These are phyloP conservation scores for Euura saliciscinereae DNA, from an alignment of 1,140 invertebrate genomes.

Conservation along the genomic window DNA sequence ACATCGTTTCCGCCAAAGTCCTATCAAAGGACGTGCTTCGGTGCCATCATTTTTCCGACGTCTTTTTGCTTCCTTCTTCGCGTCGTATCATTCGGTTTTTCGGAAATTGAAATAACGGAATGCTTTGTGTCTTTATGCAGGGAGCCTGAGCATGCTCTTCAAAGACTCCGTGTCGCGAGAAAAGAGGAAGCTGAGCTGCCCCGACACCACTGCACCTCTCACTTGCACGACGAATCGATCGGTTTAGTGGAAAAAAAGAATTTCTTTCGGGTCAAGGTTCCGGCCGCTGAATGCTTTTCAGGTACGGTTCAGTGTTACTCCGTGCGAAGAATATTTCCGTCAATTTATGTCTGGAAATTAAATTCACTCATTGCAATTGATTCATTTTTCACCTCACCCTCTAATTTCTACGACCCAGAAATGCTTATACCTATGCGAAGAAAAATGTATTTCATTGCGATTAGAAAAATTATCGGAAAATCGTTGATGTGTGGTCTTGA, in stretches of 20 bases:
- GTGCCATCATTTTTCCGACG: neutral
- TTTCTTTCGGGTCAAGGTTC: neutral
- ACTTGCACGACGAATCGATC: neutral
- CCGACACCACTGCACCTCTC: neutral
- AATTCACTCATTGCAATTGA: too few relatives aligned
- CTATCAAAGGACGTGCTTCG: slow-evolving; percentile 4
- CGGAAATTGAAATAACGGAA: neutral
- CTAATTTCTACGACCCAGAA: too few relatives aligned
- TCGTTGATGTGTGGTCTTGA: too few relatives aligned
- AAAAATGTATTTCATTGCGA: too few relatives aligned
- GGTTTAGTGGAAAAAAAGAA: neutral
- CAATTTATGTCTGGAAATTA: too few relatives aligned
- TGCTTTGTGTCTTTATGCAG: too few relatives aligned
- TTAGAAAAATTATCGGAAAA: too few relatives aligned
- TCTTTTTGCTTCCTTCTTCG: slow-evolving; percentile 1
- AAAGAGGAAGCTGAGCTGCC: neutral
- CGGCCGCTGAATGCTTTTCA: neutral
- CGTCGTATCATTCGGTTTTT: neutral
- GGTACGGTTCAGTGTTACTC: neutral
- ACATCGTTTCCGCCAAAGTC: slow-evolving; percentile 37
- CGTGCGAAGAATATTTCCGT: too few relatives aligned
- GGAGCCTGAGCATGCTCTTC: neutral
- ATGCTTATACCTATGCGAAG: too few relatives aligned
- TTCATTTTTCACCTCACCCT: too few relatives aligned
- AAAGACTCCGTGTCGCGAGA: neutral